phyloP scores from a whole-genome alignment of 2,113 vertebrate genomes.

The Sitta europaea region DNA sequence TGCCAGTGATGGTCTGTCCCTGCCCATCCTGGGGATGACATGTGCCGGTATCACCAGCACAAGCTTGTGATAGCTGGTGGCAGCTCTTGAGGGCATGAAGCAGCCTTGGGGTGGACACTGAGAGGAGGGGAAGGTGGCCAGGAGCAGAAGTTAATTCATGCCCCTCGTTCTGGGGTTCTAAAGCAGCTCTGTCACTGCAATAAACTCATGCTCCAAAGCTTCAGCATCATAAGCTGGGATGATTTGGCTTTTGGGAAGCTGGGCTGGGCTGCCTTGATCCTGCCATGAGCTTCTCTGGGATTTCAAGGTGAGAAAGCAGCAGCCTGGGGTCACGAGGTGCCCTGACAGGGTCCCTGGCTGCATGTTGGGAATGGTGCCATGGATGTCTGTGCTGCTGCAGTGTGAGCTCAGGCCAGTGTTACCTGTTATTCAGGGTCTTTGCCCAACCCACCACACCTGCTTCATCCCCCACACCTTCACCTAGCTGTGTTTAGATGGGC shows the following conservation, averaged over 20 bases:
- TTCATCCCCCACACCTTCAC: not conserved
- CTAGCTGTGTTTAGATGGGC: not conserved
- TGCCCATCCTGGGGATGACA: accelerated
- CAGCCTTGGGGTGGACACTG: not conserved
- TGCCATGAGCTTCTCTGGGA: not conserved
- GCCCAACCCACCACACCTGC: not conserved
- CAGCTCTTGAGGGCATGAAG: not conserved
- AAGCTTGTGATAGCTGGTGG: not conserved
- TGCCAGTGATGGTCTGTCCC: not conserved
- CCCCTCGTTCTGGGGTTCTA: not conserved
- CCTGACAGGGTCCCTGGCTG: not conserved
- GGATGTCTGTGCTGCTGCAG: not conserved
- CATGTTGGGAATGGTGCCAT: accelerated
- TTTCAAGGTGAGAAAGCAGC: not conserved
- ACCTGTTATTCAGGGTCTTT: not conserved
- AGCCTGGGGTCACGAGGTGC: not conserved
- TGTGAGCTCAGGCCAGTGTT: accelerated
- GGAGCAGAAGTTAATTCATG: not conserved
- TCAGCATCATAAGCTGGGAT: not conserved
- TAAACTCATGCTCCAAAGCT: not conserved
- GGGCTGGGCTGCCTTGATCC: not conserved
- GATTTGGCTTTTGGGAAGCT: not conserved
- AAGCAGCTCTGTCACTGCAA: not conserved
- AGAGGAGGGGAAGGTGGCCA: not conserved
- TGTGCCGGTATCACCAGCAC: not conserved